Evolutionary conservation across 2,797 vertebrate genomes (phyloP).

Genomic region (Staurois parvus): DNA sequence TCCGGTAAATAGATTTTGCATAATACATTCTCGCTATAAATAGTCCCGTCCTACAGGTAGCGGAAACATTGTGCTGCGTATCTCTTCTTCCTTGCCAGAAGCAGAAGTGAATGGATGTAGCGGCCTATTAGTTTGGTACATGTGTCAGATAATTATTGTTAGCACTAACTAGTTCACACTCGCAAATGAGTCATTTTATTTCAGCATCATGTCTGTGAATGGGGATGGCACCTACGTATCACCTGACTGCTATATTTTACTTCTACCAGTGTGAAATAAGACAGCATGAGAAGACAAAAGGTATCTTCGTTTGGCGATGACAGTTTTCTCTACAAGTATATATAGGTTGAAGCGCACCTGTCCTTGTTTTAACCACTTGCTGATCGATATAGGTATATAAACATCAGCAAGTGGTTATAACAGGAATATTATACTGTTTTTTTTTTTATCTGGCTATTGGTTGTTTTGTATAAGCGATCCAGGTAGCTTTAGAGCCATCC

Average conservation of each 20-base stretch:
- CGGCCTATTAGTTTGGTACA: not conserved
- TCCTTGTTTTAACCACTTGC: too few relatives aligned
- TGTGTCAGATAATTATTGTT: not conserved
- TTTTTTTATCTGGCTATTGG: too few relatives aligned
- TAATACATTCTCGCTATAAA: not conserved
- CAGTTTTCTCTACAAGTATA: not conserved
- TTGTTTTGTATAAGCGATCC: too few relatives aligned
- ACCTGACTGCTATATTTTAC: slow-evolving; percentile 8
- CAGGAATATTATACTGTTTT: too few relatives aligned
- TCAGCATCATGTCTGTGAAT: not conserved
- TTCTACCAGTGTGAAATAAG: not conserved
- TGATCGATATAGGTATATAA: too few relatives aligned
- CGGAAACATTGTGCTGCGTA: not conserved
- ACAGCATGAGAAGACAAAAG: not conserved
- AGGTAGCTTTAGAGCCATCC: too few relatives aligned
- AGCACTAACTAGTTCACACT: not conserved
- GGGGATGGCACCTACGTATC: not conserved
- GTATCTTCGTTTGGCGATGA: not conserved
- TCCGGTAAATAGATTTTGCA: not conserved
- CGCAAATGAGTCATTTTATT: slow-evolving; percentile 19
- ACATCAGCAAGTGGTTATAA: too few relatives aligned
- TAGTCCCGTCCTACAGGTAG: not conserved
- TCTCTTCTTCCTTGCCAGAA: not conserved
- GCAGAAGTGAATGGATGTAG: not conserved
- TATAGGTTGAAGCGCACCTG: not conserved